Base-by-base conservation (phyloP, 2,888 invertebrate genomes). In the Trichogramma dendrolimi region DNA sequence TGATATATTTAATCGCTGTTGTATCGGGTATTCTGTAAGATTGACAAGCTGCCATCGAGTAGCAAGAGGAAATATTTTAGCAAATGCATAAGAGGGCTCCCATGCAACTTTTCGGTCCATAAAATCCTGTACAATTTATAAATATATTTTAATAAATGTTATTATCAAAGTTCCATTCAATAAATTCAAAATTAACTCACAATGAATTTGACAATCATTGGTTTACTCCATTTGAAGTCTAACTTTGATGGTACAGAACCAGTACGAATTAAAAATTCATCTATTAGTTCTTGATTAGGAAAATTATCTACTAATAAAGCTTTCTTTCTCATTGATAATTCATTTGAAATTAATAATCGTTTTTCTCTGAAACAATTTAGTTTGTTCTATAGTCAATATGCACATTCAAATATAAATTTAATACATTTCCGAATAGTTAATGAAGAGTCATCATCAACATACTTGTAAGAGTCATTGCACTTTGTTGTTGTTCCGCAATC, bases 41-140 rank as follows among this genome's bases (percentile, higher is more conserved):
- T 84, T 81, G 65, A 83, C 75, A 40, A 89, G 78, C 72, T 91
- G 90, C 91, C 91, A 92, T 68, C 91, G 84, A 0, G 90, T 90
- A 38, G 89, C 75, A 50, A 93, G 74, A 0, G 91, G 90, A 61
- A 92, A 81, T 68, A 91, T 86, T 76, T 92, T 92, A 71, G 88
- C 87, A 67, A 91, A 87, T 47, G 88, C 84, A 74, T 92, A 92
- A 42, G 86, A 82, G 72, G 88, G 86, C 4, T 87, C 83, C 93
- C 93, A 93, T 67, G 84, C 84, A 57, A 92, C 75, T 70, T 87
- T 85, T 62, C 80, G 81, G 0, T 82, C 81, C 79, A 90, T 85
- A 67, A 90, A 83, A 77, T 84, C 85, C 89, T 89, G 60, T 60
- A 68, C 69, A 47, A 51, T 55, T 53, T 50, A 41, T 43, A 60